Evolutionary conservation across 2,113 vertebrate species (phyloP).

Genomic region (Pholis gunnellus): DNA sequence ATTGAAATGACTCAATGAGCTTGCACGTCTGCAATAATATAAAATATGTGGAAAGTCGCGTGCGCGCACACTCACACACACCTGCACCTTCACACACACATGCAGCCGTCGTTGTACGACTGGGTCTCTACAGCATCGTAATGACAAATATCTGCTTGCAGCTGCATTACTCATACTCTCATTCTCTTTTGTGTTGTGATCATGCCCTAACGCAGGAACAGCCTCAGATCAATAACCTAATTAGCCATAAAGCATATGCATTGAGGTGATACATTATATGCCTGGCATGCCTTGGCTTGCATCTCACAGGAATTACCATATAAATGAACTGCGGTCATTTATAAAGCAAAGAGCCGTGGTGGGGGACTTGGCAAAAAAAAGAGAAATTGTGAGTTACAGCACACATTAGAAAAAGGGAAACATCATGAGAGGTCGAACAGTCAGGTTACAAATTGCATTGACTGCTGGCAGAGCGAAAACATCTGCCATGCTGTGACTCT

Average conservation of each 20-base stretch:
- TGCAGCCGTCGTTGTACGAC: conserved; percentile 27
- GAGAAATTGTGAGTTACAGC: conserved; percentile 41
- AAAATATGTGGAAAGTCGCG: neutral
- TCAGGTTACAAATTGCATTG: conserved; percentile 49
- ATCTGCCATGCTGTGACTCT: conserved; percentile 47
- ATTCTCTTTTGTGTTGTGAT: conserved; percentile 64
- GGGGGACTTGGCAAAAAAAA: conserved; percentile 55
- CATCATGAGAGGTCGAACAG: conserved; percentile 46
- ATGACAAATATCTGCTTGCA: conserved; percentile 66
- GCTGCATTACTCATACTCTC: conserved; percentile 68
- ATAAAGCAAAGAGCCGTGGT: conserved; percentile 64
- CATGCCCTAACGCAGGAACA: conserved; percentile 54
- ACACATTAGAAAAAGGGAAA: conserved; percentile 63
- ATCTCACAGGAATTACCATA: conserved; percentile 72
- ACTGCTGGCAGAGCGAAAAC: conserved; percentile 52
- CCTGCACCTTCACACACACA: neutral
- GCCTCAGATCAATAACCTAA: conserved; percentile 79
- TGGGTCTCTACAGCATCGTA: conserved; percentile 29
- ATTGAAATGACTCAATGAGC: conserved; percentile 52
- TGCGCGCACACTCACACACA: conserved; percentile 9
- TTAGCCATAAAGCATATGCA: conserved; percentile 80
- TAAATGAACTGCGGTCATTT: conserved; percentile 73
- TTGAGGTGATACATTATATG: conserved; percentile 74
- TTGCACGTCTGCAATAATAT: conserved; percentile 25
- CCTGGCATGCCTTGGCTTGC: conserved; percentile 71